A percentile compares a stretch with the other conserved stretches of the same genome.
phyloP scores from a whole-genome alignment of 2,113 vertebrate genomes.

The Silurus glanis region DNA sequence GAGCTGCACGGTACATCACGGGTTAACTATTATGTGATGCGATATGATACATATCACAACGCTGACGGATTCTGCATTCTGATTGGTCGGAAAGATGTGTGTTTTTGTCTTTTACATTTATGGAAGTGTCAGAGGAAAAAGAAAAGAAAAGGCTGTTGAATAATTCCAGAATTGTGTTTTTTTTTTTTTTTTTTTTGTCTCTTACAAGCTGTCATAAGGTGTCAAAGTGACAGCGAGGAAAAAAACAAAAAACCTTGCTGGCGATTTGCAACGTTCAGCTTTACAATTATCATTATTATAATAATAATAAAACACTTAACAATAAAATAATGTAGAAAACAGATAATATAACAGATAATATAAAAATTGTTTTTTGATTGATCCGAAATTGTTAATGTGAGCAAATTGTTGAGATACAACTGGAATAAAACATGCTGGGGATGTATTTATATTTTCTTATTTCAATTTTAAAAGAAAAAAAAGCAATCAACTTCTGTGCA shows the following conservation, averaged over 20 bases:
- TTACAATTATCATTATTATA: no score
- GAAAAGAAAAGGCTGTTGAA: no score
- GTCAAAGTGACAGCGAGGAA: no score
- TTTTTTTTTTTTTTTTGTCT: no score
- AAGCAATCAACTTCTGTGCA: neutral
- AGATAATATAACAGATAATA: no score
- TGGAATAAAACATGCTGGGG: neutral
- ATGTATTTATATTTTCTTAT: no score
- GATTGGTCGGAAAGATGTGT: neutral
- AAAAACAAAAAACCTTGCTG: no score
- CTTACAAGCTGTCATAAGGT: no score
- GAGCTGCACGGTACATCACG: constrained; percentile 12
- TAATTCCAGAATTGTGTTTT: no score
- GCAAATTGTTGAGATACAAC: neutral
- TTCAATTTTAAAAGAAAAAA: neutral
- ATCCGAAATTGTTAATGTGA: neutral
- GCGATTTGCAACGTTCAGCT: no score
- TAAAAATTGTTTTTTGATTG: neutral
- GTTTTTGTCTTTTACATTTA: neutral
- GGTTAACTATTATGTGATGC: neutral
- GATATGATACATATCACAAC: neutral
- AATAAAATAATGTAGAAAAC: no score
- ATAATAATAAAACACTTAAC: no score
- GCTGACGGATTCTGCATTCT: neutral
- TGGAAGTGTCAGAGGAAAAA: neutral